Conservation (phyloP, 1,140 invertebrate genomes). For the Lordiphosa stackelbergi region DNA sequence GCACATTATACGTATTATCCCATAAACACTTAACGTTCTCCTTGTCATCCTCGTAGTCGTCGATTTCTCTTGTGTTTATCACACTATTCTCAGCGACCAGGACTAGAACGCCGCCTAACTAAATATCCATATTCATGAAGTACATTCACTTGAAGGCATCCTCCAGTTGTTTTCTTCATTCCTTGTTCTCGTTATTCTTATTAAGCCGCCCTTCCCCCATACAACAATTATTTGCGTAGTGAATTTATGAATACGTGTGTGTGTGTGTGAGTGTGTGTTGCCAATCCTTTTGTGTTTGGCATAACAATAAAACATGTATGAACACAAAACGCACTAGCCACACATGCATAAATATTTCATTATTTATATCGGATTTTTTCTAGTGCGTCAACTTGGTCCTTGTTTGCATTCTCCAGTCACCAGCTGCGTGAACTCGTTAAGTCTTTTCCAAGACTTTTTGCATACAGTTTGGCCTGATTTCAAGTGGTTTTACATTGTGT, state of each 20-base stretch:
- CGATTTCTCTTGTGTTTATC: slow-evolving; percentile 60
- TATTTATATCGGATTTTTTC: slow-evolving; percentile 66
- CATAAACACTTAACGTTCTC: slow-evolving; percentile 68
- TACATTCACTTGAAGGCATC: slow-evolving; percentile 38
- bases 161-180: slow-evolving; percentile 56
- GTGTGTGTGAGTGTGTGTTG: slow-evolving; percentile 25
- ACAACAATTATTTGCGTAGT: slow-evolving; percentile 43
- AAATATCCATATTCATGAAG: slow-evolving; percentile 37
- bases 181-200: slow-evolving; percentile 63
- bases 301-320: slow-evolving; percentile 46
- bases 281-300: slow-evolving; percentile 69
- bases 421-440: slow-evolving; percentile 45
- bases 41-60: slow-evolving; percentile 47
- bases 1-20: slow-evolving; percentile 36
- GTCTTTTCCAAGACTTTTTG: slow-evolving; percentile 27
- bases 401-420: slow-evolving; percentile 33
- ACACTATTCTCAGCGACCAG: slow-evolving; percentile 40
- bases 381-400: slow-evolving; percentile 15
- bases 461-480: slow-evolving; percentile 50
- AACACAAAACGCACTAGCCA: slow-evolving; percentile 6
- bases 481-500: slow-evolving; percentile 22
- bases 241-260: background rate
- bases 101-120: slow-evolving; percentile 23
- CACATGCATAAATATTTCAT: slow-evolving; percentile 64
- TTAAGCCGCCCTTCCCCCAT: slow-evolving; percentile 40